Evolutionary conservation across 2,888 invertebrate genomes (phyloP).

Genomic region (Horisme vitalbata): DNA sequence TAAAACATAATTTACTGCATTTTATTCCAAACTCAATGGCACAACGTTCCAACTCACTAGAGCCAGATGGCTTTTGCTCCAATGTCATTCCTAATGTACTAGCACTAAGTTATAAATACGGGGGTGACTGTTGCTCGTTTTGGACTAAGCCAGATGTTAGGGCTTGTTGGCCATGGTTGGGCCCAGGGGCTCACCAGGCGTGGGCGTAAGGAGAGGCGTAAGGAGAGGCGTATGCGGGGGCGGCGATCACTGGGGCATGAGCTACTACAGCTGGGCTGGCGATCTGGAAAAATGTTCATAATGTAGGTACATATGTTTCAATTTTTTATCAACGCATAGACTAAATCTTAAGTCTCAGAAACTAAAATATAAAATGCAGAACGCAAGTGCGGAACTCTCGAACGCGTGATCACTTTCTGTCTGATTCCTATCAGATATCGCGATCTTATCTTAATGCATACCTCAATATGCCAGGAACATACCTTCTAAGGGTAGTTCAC

Average conservation of each 20-base stretch:
- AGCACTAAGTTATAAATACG: conserved; percentile 56
- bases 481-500: no score
- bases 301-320: no score
- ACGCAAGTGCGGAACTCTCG: no score
- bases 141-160: conserved; percentile 39
- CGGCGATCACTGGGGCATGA: conserved; percentile 54
- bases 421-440: no score
- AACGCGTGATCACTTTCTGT: no score
- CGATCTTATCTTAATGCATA: no score
- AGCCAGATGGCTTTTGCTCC: conserved; percentile 47
- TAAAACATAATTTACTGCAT: conserved; percentile 42
- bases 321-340: no score
- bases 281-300: neutral
- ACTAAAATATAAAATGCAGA: no score
- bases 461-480: no score
- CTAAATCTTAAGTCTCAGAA: no score
- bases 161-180: conserved; percentile 31
- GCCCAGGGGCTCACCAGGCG: conserved; percentile 56
- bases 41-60: conserved; percentile 51
- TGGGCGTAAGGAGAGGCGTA: conserved; percentile 55
- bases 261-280: conserved; percentile 37
- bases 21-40: conserved; percentile 52
- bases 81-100: conserved; percentile 49
- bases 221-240: conserved; percentile 49
- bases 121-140: conserved; percentile 70